Base-by-base conservation (phyloP, 2,888 invertebrate genomes). In the Tineola bisselliella region DNA sequence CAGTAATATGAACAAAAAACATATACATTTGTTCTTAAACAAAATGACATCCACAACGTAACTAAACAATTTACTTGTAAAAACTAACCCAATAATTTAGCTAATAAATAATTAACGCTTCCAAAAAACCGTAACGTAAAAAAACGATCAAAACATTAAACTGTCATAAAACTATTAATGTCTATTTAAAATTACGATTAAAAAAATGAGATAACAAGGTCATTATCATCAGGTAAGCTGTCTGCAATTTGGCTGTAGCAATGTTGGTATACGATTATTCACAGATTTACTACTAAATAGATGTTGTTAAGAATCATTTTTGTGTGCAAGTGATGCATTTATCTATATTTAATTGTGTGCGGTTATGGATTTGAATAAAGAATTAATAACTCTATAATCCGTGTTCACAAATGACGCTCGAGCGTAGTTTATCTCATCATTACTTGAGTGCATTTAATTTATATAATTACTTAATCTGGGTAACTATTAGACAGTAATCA, bases 131-230 rank as follows among this genome's bases (percentile, higher is more conserved):
- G 25, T 25, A 52, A 18, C n/a, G 8, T 2, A 25, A 54, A 54
- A 54, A 54, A 54, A 54, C 43, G 70, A 75, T 78, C 76, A 78
- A 75, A 75, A 70, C 78, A 77, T 81, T 80, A 79, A n/a, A 68
- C 72, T 75, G 79, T 80, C 80, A 77, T 81, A 82, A 81, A 82
- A 68, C 77, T 78, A 78, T 82, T 83, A 78, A 76, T 63, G 64
- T 68, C 70, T 72, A 72, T 71, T 59, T 59, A 25, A 56, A 58
- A 31, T 58, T 33, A 31, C 58, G 25, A 17, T 33, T 58, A 58
- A 59, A 25, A 25, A 59, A 43, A 59, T 18, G 59, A 18, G 44
- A 44, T 59, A 59, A 59, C 59, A 44, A 59, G 59, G 59, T 59
- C 59, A 31, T 44, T 44, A 33, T 13, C 30, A 56, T 56, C 58